Evolutionary conservation across 1,140 invertebrate genomes (phyloP).

Genomic region (Saccostrea echinata): DNA sequence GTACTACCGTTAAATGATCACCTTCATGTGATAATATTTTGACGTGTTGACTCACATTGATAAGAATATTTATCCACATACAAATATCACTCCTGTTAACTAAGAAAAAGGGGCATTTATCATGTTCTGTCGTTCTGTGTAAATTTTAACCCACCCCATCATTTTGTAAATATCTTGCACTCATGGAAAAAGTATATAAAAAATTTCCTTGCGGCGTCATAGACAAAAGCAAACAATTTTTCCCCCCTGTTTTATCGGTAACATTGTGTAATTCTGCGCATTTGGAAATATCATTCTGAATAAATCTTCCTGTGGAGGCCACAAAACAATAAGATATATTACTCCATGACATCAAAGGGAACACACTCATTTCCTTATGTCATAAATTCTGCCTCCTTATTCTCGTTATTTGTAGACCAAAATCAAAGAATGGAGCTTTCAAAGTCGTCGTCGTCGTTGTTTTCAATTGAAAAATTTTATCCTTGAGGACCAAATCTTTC

Average conservation of each 20-base stretch:
- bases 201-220: background rate
- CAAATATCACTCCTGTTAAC: conserved; percentile 2
- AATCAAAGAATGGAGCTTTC: background rate
- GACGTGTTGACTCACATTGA: conserved; percentile 30
- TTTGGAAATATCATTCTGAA: background rate
- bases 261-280: background rate
- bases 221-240: background rate
- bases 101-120: conserved; percentile 3
- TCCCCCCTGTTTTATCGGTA: background rate
- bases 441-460: too few relatives aligned
- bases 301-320: background rate
- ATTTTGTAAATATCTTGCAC: background rate
- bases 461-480: too few relatives aligned
- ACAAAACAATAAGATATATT: background rate
- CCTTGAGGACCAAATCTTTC: too few relatives aligned
- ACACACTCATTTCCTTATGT: background rate
- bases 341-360: background rate
- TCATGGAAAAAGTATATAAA: too few relatives aligned
- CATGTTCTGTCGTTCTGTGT: background rate
- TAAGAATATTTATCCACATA: conserved; percentile 30
- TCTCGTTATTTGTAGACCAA: background rate
- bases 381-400: background rate
- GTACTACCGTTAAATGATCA: background rate
- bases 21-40: conserved; percentile 16
- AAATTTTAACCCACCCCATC: conserved; percentile 22